Conservation (phyloP, 2,113 vertebrate species). For the Passer montanus region DNA sequence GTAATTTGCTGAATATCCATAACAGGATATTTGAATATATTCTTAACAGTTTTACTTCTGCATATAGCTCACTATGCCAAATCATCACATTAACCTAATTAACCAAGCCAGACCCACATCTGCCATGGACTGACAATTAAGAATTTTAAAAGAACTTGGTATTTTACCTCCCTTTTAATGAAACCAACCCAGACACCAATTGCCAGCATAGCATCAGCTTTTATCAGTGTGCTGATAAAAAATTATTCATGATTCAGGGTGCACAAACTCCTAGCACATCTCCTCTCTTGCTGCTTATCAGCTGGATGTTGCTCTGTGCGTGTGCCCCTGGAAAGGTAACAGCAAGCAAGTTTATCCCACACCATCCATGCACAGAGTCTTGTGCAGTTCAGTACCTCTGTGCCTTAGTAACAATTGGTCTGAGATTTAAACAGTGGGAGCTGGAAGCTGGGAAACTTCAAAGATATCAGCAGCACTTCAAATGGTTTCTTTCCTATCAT, state of each 20-base stretch:
- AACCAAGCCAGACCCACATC: conserved; percentile 1
- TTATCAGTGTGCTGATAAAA: not conserved
- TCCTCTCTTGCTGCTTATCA: not conserved
- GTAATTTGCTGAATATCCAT: not conserved
- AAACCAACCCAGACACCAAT: not conserved
- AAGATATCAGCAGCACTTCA: not conserved
- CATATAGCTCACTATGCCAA: not conserved
- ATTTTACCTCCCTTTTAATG: not conserved
- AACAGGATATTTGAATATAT: not conserved
- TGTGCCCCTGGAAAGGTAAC: not conserved
- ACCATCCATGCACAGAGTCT: not conserved
- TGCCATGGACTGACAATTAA: not conserved
- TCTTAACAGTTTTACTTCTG: not conserved
- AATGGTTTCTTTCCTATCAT: not conserved
- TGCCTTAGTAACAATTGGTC: not conserved
- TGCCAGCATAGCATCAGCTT: not conserved
- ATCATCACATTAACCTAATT: conserved; percentile 20
- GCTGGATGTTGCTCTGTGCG: not conserved
- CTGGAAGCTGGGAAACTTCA: not conserved
- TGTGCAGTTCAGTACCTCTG: not conserved
- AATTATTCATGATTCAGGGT: not conserved
- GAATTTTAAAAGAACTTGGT: not conserved
- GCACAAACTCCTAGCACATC: not conserved
- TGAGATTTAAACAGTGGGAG: not conserved
- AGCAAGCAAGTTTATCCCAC: not conserved